Percentiles rank a stretch among this genome's conserved stretches.
Evolutionary conservation across 2,797 vertebrate genomes (phyloP).

Genomic region (Gephyroberyx darwinii): DNA sequence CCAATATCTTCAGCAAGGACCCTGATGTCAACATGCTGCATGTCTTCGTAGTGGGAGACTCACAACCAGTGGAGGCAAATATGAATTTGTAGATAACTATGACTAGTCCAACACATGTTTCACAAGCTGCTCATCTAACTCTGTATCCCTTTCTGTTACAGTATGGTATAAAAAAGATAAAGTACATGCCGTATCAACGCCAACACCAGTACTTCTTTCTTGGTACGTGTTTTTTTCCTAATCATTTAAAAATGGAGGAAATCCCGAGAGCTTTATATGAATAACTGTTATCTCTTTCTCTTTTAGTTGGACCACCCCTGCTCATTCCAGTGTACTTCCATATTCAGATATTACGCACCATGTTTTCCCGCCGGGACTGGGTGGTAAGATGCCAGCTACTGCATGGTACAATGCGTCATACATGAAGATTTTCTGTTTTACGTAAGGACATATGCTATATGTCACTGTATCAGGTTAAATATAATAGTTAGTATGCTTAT

Average conservation of each 20-base stretch:
- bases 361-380: slow-evolving; percentile 90
- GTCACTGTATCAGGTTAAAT: no score
- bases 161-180: slow-evolving; percentile 96
- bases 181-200: slow-evolving; percentile 90
- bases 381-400: slow-evolving; percentile 86
- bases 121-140: not conserved
- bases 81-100: slow-evolving; percentile 1
- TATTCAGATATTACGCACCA: slow-evolving; percentile 89
- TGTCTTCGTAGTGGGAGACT: slow-evolving; percentile 88
- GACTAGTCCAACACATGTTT: not conserved
- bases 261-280: not conserved
- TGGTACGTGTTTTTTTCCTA: slow-evolving; percentile 78
- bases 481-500: no score
- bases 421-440: no score
- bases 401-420: not conserved
- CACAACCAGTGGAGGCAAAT: slow-evolving; percentile 90
- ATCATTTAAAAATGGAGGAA: slow-evolving; percentile 7
- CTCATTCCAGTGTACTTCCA: slow-evolving; percentile 95
- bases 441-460: no score
- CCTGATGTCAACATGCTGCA: slow-evolving; percentile 94
- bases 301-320: slow-evolving; percentile 91
- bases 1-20: slow-evolving; percentile 93
- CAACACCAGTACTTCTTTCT: slow-evolving; percentile 97
- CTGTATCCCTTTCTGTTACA: slow-evolving; percentile 64
- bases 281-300: slow-evolving; percentile 41